Base-by-base conservation (phyloP, 2,113 vertebrate species). In the Paraplagusia blochii region DNA sequence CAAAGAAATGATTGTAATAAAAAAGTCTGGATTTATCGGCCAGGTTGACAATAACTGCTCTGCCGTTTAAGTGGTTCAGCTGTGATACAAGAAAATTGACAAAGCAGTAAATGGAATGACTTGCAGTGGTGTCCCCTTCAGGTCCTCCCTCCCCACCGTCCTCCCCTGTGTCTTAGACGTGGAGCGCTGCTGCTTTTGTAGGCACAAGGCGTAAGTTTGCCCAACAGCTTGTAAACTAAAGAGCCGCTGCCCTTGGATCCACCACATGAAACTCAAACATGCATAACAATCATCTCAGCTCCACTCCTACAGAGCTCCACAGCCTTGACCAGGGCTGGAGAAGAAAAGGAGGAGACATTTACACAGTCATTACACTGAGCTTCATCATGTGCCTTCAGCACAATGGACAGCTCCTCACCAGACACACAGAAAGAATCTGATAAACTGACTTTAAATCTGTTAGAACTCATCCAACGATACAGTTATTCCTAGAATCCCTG, bases 371-470 rank as follows among this genome's bases (percentile, higher is more conserved):
- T 8, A 35, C 4, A 19, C 13, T 29, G 7, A 4, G 19, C 4
- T n/a, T 14, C 48, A 11, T 35, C 48, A n/a, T 11, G 48, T 50
- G 9, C 29, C 35, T 34, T 51, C 1, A 36, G 29, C 33, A 51
- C 49, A 51, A 51, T 51, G 10, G 49, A 51, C 49, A 17, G 33
- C 49, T 36, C n/a, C 49, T 35, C 5, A 40, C 51, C 19, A 44
- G 10, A 39, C n/a, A 29, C 8, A 11, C 3, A 22, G 7, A 29
- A 49, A 1, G 0, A 22, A 39, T 29, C 22, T 29, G 22, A 29
- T 29, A 29, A 4, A 29, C 22, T 29, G 22, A 29, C 22, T 29
- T 29, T 29, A 29, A 29, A 29, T 4, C 22, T 29, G 22, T 29
- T 29, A 29, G 3, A 29, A 29, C 22, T 29, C 2, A 29, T 29